Conservation (phyloP, 2,113 vertebrate species). For the Mesembrinibis cayennensis region DNA sequence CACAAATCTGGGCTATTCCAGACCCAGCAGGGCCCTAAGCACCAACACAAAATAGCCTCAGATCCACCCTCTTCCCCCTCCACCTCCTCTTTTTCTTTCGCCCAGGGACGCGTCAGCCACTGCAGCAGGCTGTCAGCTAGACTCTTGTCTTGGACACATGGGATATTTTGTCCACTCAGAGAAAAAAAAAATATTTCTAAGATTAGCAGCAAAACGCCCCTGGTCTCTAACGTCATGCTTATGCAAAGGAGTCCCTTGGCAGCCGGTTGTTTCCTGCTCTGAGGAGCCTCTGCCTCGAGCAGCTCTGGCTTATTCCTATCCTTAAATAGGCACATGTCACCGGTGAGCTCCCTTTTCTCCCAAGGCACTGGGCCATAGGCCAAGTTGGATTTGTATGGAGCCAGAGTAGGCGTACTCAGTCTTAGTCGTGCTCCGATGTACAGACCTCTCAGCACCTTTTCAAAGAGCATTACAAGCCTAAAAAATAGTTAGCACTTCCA, state of each 20-base stretch:
- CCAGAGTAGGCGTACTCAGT: accelerated
- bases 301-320: not conserved
- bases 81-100: too few species aligned
- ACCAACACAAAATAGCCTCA: not conserved
- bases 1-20: not conserved
- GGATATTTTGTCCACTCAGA: not conserved
- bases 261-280: accelerated
- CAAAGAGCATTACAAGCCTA: not conserved
- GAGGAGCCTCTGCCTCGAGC: not conserved
- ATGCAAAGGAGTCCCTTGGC: not conserved
- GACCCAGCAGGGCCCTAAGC: not conserved
- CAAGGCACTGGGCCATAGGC: accelerated
- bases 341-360: accelerated
- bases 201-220: not conserved
- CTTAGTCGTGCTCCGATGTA: not conserved
- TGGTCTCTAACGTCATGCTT: not conserved
- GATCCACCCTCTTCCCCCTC: not conserved
- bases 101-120: accelerated
- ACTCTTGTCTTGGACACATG: not conserved
- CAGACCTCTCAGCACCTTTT: not conserved
- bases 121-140: not conserved
- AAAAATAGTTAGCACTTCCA: not conserved
- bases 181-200: not conserved
- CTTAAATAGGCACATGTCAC: not conserved
- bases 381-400: not conserved